These are phyloP conservation scores for Hyppa rectilinea DNA, from an alignment of 2,888 invertebrate species.

Conservation along the genomic window DNA sequence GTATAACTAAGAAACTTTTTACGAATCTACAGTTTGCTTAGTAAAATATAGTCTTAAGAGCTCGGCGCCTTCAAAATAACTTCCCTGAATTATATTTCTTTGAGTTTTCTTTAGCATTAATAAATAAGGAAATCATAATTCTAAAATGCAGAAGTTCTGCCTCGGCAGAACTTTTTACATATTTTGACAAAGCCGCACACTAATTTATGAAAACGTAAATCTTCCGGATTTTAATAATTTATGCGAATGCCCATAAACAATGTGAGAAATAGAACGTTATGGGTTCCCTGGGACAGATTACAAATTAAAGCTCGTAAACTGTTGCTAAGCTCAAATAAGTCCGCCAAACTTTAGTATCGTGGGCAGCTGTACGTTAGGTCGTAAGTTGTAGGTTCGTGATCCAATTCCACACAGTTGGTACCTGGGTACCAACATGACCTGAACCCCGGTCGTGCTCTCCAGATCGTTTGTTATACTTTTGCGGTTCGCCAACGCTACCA, in stretches of 20 bases:
- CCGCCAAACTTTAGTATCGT: constrained; percentile 52
- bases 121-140: neutral
- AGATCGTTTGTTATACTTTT: constrained; percentile 80
- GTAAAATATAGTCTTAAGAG: neutral
- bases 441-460: constrained; percentile 63
- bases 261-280: constrained; percentile 34
- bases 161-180: neutral
- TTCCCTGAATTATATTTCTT: constrained; percentile 3
- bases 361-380: constrained; percentile 48
- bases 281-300: constrained; percentile 19
- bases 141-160: no score
- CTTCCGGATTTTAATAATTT: constrained; percentile 26
- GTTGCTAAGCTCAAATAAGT: constrained; percentile 37
- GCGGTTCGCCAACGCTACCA: constrained; percentile 82
- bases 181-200: constrained; percentile 8
- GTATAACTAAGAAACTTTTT: neutral
- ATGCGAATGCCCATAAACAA: constrained; percentile 18
- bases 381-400: constrained; percentile 67
- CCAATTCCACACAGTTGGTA: constrained; percentile 61
- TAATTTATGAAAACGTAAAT: constrained; percentile 16
- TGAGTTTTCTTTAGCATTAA: neutral
- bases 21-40: neutral
- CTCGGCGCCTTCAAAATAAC: neutral
- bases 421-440: constrained; percentile 63
- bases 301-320: constrained; percentile 30